These are phyloP conservation scores for Notocelia uddmanniana DNA, from an alignment of 2,888 invertebrate species.

Conservation along the genomic window DNA sequence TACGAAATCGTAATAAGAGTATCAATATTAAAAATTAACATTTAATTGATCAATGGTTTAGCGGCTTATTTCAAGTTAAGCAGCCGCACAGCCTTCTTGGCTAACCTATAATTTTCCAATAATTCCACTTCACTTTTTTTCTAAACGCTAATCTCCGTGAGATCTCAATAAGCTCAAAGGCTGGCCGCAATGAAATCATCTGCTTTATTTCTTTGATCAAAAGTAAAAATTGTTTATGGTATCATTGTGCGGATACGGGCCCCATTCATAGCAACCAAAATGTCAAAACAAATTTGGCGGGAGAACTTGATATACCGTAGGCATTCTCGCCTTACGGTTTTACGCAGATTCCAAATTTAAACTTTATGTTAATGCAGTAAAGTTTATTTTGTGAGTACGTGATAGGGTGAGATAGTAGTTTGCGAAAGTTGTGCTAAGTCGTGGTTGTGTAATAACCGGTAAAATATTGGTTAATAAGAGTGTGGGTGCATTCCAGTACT, in stretches of 20 bases:
- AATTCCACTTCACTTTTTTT: constrained; percentile 80
- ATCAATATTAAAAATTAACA: background rate
- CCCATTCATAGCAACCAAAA: constrained; percentile 67
- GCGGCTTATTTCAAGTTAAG: constrained; percentile 21
- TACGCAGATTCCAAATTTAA: background rate
- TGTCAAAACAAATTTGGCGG: constrained; percentile 76
- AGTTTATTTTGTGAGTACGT: background rate
- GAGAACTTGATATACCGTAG: constrained; percentile 43
- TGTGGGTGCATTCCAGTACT: constrained; percentile 62
- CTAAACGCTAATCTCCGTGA: constrained; percentile 77
- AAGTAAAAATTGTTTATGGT: constrained; percentile 74
- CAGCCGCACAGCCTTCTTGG: constrained; percentile 51
- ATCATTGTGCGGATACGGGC: constrained; percentile 69
- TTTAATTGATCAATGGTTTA: background rate
- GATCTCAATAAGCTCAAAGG: constrained; percentile 79
- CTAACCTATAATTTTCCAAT: constrained; percentile 78
- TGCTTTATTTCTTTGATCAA: constrained; percentile 63
- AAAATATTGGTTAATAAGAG: constrained; percentile 56
- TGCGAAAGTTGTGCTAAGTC: constrained; percentile 19
- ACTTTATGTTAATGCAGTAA: background rate
- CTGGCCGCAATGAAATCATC: constrained; percentile 71
- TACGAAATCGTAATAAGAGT: background rate
- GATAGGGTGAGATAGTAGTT: background rate
- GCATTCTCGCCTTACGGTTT: constrained; percentile 10
- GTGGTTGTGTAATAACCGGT: constrained; percentile 75